These are phyloP conservation scores for Megalops cyprinoides DNA, from an alignment of 2,797 vertebrate genomes.

Conservation along the genomic window DNA sequence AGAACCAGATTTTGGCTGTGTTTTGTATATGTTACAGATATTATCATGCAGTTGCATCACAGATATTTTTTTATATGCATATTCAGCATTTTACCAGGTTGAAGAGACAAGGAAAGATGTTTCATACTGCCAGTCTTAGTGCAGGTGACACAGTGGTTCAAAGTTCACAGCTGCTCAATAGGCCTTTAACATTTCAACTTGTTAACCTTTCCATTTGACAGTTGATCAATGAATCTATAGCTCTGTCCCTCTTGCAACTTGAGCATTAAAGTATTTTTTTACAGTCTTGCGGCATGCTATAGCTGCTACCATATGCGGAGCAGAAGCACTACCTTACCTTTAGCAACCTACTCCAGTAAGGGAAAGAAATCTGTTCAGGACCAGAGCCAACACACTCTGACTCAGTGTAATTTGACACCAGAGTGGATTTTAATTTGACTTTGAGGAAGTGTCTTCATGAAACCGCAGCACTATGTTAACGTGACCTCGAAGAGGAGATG, in stretches of 20 bases:
- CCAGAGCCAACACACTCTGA: background rate
- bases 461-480: background rate
- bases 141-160: background rate
- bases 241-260: background rate
- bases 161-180: background rate
- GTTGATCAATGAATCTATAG: background rate
- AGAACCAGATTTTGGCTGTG: background rate
- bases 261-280: background rate
- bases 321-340: background rate
- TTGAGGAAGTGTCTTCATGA: background rate
- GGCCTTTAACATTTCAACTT: background rate
- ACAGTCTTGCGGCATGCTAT: background rate
- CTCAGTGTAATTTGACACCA: background rate
- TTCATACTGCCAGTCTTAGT: background rate
- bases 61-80: background rate
- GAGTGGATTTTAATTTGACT: slow-evolving; percentile 7
- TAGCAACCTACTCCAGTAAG: background rate
- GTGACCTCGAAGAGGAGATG: background rate
- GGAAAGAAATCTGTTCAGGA: background rate
- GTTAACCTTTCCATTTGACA: background rate
- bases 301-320: background rate
- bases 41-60: background rate
- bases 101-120: background rate
- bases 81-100: background rate
- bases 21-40: background rate